phyloP scores from a whole-genome alignment of 92 coral and sea anemone species.

The Parazoanthus swiftii region DNA sequence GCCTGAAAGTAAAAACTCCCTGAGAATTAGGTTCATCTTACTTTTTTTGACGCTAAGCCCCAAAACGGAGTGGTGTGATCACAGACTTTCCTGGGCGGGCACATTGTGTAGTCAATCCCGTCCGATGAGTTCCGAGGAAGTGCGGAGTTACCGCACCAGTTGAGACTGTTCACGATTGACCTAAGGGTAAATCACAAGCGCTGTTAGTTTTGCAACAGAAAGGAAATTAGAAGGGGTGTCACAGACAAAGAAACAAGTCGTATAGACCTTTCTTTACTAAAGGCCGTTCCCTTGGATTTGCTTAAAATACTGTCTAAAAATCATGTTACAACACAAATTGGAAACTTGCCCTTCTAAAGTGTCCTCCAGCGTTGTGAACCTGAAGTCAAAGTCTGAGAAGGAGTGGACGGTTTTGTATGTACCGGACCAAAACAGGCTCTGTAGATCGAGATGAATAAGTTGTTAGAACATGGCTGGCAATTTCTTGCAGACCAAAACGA shows the following conservation, averaged over 20 bases:
- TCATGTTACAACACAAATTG: background rate
- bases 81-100: conserved; percentile 44
- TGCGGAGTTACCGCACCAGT: conserved; percentile 54
- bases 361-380: conserved; percentile 73
- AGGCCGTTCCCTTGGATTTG: too few species aligned
- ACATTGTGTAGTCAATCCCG: conserved; percentile 62
- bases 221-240: too few species aligned
- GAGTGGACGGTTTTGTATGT: conserved; percentile 66
- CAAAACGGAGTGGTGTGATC: conserved; percentile 56
- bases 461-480: too few species aligned
- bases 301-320: background rate
- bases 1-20: background rate
- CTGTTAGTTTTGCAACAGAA: background rate
- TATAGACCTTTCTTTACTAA: background rate
- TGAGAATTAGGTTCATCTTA: background rate
- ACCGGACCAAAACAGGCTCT: conserved; percentile 82
- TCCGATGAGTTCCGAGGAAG: conserved; percentile 48
- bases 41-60: conserved; percentile 64
- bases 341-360: conserved; percentile 68
- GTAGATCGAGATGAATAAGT: background rate
- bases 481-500: too few species aligned
- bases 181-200: background rate
- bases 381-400: conserved; percentile 61
- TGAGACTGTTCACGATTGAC: conserved; percentile 50
- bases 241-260: too few species aligned